phyloP scores from a whole-genome alignment of 2,888 invertebrate genomes.

The Arge pagana region DNA sequence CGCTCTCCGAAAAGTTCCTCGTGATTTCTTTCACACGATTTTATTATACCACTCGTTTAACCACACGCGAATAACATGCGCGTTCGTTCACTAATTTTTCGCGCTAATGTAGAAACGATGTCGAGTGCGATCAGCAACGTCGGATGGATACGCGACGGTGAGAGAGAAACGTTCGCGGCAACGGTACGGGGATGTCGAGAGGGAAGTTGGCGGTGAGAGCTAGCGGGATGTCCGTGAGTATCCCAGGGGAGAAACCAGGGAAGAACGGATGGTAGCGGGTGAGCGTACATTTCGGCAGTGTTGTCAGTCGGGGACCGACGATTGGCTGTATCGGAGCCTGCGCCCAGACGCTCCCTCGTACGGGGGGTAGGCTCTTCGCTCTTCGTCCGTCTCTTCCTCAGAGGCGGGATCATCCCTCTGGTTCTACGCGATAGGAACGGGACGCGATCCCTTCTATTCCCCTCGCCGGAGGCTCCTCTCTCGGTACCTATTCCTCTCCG shows the following conservation, averaged over 20 bases:
- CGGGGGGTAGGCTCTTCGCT: constrained; percentile 18
- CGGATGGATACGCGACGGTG: constrained; percentile 4
- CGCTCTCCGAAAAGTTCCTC: neutral
- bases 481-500: too few species aligned
- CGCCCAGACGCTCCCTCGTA: constrained; percentile 44
- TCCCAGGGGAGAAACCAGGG: constrained; percentile 11
- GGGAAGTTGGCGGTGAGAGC: neutral
- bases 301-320: constrained; percentile 57
- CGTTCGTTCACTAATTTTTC: too few species aligned
- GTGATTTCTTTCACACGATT: neutral
- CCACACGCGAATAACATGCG: neutral
- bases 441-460: constrained; percentile 5
- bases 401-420: constrained; percentile 57
- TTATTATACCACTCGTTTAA: neutral
- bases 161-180: neutral
- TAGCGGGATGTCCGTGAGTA: constrained; percentile 1
- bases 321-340: constrained; percentile 58
- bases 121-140: constrained; percentile 13
- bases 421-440: constrained; percentile 16
- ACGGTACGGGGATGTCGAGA: constrained; percentile 4
- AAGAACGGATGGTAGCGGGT: constrained; percentile 20
- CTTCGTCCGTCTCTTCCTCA: constrained; percentile 27
- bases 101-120: too few species aligned
- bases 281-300: constrained; percentile 55
- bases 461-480: neutral